Conservation (phyloP, 2,797 vertebrate genomes). For the Chrysocyon brachyurus region DNA sequence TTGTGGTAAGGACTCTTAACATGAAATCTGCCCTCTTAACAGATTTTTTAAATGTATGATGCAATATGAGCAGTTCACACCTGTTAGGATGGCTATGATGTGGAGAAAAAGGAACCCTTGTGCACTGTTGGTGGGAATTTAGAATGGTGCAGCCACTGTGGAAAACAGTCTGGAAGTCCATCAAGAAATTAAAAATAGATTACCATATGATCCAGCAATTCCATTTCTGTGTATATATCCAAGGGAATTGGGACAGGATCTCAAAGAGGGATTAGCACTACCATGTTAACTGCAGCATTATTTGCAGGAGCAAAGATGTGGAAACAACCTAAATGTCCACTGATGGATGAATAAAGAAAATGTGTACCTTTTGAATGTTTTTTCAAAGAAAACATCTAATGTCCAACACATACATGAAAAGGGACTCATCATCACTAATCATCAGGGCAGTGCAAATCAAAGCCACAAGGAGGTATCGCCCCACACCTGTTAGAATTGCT, state of each 20-base stretch:
- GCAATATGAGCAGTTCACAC: not conserved
- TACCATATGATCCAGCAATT: not conserved
- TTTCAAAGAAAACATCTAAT: not conserved
- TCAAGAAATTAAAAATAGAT: not conserved
- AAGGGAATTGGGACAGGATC: not conserved
- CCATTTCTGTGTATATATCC: not conserved
- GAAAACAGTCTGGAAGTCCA: no score
- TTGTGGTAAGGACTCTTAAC: not conserved
- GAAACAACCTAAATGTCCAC: not conserved
- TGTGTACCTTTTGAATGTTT: not conserved
- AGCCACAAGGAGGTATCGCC: not conserved
- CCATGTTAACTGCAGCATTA: not conserved
- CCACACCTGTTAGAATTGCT: not conserved
- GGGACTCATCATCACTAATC: not conserved
- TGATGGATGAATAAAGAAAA: not conserved
- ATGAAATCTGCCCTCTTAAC: not conserved
- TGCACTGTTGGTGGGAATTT: not conserved
- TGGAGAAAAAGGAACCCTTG: not conserved
- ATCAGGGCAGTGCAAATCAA: not conserved
- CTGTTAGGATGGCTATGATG: not conserved
- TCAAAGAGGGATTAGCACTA: not conserved
- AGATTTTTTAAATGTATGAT: not conserved
- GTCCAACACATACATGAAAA: not conserved
- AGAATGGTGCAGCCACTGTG: not conserved
- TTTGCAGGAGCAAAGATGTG: not conserved